These are phyloP conservation scores for Protobothrops mucrosquamatus DNA, from an alignment of 2,113 vertebrate genomes.

Conservation along the genomic window DNA sequence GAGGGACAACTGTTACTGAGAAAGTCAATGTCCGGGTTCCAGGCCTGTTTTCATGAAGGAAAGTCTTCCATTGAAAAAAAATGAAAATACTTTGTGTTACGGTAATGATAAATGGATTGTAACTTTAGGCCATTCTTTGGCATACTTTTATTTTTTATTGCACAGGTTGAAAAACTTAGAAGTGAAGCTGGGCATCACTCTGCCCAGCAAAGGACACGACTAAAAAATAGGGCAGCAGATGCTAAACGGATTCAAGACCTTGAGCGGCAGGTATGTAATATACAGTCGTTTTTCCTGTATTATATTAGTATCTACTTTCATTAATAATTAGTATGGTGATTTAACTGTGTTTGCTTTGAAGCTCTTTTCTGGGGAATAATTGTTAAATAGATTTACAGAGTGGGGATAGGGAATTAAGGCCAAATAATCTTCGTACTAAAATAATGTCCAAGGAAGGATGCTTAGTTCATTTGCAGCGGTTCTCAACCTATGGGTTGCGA, in stretches of 20 bases:
- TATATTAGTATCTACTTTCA: background rate
- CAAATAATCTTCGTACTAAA: background rate
- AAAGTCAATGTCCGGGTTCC: background rate
- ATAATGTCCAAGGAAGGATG: background rate
- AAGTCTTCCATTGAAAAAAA: background rate
- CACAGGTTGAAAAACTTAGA: constrained; percentile 84
- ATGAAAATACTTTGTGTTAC: background rate
- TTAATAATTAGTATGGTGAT: background rate
- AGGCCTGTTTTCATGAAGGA: background rate
- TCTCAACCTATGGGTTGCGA: no score
- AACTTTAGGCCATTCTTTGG: background rate
- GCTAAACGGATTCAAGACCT: constrained; percentile 86
- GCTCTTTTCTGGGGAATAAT: background rate
- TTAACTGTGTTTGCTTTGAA: background rate
- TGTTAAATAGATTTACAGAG: background rate
- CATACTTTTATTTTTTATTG: constrained; percentile 3
- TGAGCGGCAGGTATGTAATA: constrained; percentile 79
- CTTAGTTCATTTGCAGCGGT: background rate
- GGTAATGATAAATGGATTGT: background rate
- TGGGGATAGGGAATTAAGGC: background rate
- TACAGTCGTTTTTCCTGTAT: background rate
- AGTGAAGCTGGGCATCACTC: constrained; percentile 72
- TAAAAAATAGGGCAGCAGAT: constrained; percentile 76
- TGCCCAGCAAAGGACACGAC: constrained; percentile 74
- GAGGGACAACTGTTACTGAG: background rate